These are phyloP conservation scores for Eolophus roseicapilla DNA, from an alignment of 2,113 vertebrate species.

Conservation along the genomic window DNA sequence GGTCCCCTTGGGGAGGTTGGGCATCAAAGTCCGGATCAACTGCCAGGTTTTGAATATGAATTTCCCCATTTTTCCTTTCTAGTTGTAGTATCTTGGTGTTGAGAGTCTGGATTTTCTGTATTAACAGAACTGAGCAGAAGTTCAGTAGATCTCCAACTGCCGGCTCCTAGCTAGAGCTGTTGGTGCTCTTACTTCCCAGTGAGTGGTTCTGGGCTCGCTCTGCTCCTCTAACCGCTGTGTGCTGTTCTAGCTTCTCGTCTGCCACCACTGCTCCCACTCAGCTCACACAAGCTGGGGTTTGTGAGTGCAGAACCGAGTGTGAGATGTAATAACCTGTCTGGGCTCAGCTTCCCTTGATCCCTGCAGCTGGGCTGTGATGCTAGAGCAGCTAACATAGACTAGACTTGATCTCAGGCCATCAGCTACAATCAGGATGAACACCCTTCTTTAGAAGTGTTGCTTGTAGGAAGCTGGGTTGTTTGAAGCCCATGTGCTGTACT, in stretches of 20 bases:
- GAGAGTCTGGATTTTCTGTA: background rate
- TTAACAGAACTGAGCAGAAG: background rate
- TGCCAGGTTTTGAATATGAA: background rate
- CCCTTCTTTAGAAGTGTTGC: background rate
- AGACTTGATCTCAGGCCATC: background rate
- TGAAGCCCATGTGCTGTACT: background rate
- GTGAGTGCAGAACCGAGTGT: background rate
- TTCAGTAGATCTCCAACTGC: background rate
- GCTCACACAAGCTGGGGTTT: background rate
- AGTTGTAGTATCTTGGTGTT: background rate
- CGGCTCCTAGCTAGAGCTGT: constrained; percentile 16
- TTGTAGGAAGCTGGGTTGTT: background rate
- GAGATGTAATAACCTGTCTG: background rate
- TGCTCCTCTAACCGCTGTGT: background rate
- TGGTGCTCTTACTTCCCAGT: background rate
- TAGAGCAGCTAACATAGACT: background rate
- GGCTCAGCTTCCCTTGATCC: background rate
- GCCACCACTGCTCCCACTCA: background rate
- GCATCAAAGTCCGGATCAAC: background rate
- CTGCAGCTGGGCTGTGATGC: background rate
- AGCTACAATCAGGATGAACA: background rate
- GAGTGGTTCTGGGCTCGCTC: background rate
- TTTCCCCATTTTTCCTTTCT: background rate
- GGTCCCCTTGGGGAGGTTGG: background rate
- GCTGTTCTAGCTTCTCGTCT: background rate